Conservation (phyloP, 2,888 invertebrate genomes). For the Ischnura elegans region DNA sequence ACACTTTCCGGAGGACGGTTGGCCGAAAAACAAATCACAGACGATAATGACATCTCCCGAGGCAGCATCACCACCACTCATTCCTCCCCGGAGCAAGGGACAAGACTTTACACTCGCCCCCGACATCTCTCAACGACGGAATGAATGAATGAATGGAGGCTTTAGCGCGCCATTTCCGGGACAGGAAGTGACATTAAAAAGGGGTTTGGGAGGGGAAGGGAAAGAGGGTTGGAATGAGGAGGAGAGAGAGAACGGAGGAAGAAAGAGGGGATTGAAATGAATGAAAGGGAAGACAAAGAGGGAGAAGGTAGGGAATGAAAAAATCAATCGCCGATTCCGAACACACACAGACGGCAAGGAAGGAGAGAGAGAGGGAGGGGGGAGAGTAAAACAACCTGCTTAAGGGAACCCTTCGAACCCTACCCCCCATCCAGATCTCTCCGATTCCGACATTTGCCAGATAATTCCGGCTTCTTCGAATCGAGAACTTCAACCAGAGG, state of each 20-base stretch:
- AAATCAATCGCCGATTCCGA: not conserved
- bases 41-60: not conserved
- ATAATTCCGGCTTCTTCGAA: constrained; percentile 57
- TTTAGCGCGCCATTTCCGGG: not conserved
- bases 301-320: not conserved
- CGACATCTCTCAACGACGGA: not conserved
- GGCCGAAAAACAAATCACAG: not conserved
- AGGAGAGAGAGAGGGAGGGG: not conserved
- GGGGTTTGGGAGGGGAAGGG: not conserved
- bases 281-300: too few species aligned
- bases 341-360: not conserved
- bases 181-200: not conserved
- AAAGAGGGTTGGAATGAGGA: not conserved
- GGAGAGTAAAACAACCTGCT: not conserved
- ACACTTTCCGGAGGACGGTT: not conserved
- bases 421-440: not conserved
- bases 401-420: not conserved
- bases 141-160: not conserved
- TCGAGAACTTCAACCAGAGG: constrained; percentile 42
- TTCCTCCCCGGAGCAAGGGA: not conserved
- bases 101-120: not conserved
- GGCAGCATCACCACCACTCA: not conserved
- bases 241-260: not conserved
- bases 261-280: not conserved
- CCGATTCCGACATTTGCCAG: constrained; percentile 40